Evolutionary conservation across 2,888 invertebrate species (phyloP), one percentile per base, ranked within the genome.

Genomic region (Philaethria dido): DNA sequence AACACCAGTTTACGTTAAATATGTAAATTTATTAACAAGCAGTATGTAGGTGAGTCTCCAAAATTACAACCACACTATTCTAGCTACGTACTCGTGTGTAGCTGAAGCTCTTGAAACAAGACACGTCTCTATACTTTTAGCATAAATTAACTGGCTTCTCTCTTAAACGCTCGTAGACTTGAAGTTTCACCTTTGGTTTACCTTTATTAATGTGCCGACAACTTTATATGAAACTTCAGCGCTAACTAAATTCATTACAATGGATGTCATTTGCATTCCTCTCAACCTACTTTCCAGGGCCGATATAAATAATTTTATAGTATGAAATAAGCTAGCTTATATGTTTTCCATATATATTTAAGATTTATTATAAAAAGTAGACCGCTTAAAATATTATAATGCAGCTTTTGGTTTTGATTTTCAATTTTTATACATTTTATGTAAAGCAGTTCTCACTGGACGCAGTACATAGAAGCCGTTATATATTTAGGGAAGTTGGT

Each of bases 141-240:
- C 25, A 57, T 67, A 62, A 48, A 67, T 59, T 67, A 67, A 59
- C 47, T 18, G n/a, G 42, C 25, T 52, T 39, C 39, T 22, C 45
- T 44, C 22, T 39, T 64, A 63, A 14, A 33, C 59, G 25, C 60
- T 59, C 4, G 22, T 47, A 44, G 47, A 60, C 64, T 64, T 54
- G 22, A 67, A 67, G 47, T 61, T 64, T 39, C 55, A 39, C 55
- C 25, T 64, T 14, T 48, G 16, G 45, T 33, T 64, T 54, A 16
- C 33, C 61, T 22, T 33, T 29, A 54, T 68, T 54, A 64, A 52
- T 64, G 42, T 52, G n/a, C 47, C 20, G 33, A 39, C 42, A 50
- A 68, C 64, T 64, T 66, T 55, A 64, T 18, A 63, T 54, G 39
- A 54, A 64, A 60, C 59, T 60, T 52, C 33, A 33, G 52, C 45